phyloP scores from a whole-genome alignment of 2,888 invertebrate species.

The Itoplectis maculator region DNA sequence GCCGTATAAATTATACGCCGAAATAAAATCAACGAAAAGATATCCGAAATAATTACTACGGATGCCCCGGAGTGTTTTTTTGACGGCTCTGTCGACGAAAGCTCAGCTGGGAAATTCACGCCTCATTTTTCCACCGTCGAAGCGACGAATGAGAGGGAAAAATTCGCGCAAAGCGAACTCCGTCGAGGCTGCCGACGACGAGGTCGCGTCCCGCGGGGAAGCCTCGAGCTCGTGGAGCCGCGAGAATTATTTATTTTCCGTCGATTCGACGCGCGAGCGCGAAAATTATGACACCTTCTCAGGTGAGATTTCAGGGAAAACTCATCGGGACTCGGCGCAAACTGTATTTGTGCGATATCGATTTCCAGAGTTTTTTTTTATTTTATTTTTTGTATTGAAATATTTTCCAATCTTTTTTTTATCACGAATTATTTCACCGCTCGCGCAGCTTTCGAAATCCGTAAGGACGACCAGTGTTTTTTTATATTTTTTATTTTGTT shows the following conservation, averaged over 20 bases:
- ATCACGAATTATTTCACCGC: no score
- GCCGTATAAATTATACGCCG: not conserved
- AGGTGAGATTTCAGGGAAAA: slow-evolving; percentile 34
- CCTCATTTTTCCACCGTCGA: slow-evolving; percentile 44
- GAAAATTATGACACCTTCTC: slow-evolving; percentile 15
- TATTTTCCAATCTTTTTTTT: not conserved
- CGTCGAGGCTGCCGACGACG: slow-evolving; percentile 24
- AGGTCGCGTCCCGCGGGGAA: slow-evolving; percentile 52
- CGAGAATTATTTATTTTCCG: slow-evolving; percentile 62
- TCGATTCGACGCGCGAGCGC: slow-evolving; percentile 30
- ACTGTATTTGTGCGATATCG: not conserved
- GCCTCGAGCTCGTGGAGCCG: slow-evolving; percentile 39
- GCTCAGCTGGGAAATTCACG: not conserved
- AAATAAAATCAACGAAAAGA: slow-evolving; percentile 6
- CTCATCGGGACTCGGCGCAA: slow-evolving; percentile 22
- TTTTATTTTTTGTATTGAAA: not conserved
- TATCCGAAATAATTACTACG: not conserved
- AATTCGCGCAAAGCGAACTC: slow-evolving; percentile 42
- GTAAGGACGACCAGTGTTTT: no score
- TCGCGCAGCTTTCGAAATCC: not conserved
- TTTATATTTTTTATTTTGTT: not conserved
- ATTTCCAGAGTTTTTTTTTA: not conserved
- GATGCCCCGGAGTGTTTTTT: not conserved
- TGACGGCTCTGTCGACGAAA: not conserved
- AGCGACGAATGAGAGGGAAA: slow-evolving; percentile 17